phyloP scores from a whole-genome alignment of 2,797 vertebrate species.

The Enteromius unitaeniatus region DNA sequence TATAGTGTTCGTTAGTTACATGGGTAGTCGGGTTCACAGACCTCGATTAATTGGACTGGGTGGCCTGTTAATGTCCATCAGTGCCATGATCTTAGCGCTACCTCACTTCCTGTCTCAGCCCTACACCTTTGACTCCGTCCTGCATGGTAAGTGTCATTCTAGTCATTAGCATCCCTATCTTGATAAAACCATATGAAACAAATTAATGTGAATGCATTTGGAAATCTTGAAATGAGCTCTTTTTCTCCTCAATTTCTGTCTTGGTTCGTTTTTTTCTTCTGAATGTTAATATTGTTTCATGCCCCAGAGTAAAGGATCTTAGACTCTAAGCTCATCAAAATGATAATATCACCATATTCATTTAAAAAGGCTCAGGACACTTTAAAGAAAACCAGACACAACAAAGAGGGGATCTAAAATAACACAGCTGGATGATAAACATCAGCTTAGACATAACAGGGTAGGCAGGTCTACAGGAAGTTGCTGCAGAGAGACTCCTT shows the following conservation, averaged over 20 bases:
- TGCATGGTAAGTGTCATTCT: constrained; percentile 69
- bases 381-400: constrained; percentile 45
- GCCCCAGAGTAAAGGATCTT: constrained; percentile 6
- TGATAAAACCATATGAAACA: background rate
- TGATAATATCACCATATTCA: constrained; percentile 15
- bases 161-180: background rate
- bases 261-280: constrained; percentile 22
- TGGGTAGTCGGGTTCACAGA: constrained; percentile 90
- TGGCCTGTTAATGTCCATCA: constrained; percentile 88
- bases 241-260: background rate
- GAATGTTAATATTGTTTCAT: constrained; percentile 23
- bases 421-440: constrained; percentile 35
- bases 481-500: constrained; percentile 20
- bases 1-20: constrained; percentile 96
- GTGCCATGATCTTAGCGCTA: constrained; percentile 88
- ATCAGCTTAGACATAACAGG: constrained; percentile 47
- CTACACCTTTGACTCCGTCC: constrained; percentile 77
- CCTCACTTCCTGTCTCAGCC: constrained; percentile 91
- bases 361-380: constrained; percentile 40
- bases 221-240: background rate
- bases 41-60: constrained; percentile 89
- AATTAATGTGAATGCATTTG: background rate
- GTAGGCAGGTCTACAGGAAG: constrained; percentile 45
- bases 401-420: constrained; percentile 45
- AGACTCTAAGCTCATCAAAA: constrained; percentile 25